These are phyloP conservation scores for Chiloscyllium plagiosum DNA, from an alignment of 2,113 vertebrate species.

Conservation along the genomic window DNA sequence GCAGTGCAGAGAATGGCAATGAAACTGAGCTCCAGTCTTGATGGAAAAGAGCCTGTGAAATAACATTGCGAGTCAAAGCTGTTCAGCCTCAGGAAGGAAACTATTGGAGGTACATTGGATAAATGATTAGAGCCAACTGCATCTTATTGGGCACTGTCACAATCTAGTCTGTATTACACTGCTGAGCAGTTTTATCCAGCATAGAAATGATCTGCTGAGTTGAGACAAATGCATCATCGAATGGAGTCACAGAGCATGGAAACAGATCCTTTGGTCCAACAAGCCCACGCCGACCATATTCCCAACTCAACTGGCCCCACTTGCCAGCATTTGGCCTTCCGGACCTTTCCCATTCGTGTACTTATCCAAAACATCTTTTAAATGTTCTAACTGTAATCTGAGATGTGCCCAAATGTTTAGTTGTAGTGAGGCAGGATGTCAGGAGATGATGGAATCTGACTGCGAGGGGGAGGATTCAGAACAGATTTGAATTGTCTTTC, in stretches of 20 bases:
- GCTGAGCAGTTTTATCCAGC: not conserved
- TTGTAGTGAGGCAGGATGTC: not conserved
- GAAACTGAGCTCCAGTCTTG: not conserved
- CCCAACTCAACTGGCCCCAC: too few species aligned
- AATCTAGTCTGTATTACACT: not conserved
- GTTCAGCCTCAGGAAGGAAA: not conserved
- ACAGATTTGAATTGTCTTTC: not conserved
- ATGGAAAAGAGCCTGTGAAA: not conserved
- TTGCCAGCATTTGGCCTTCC: too few species aligned
- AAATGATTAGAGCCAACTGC: not conserved
- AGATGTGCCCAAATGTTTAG: not conserved
- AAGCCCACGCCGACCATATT: too few species aligned
- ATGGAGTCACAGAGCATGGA: not conserved
- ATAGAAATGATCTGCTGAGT: not conserved
- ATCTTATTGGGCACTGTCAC: not conserved
- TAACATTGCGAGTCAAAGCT: not conserved
- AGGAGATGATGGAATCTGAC: not conserved
- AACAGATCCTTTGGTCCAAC: too few species aligned
- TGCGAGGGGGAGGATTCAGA: not conserved
- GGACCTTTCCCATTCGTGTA: too few species aligned
- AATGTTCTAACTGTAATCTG: too few species aligned
- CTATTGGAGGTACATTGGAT: not conserved
- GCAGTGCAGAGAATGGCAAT: not conserved
- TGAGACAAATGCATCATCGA: not conserved
- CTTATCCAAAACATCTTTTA: too few species aligned